Base-by-base conservation (phyloP, 2,113 vertebrate species). In the Mionectes macconnelli region DNA sequence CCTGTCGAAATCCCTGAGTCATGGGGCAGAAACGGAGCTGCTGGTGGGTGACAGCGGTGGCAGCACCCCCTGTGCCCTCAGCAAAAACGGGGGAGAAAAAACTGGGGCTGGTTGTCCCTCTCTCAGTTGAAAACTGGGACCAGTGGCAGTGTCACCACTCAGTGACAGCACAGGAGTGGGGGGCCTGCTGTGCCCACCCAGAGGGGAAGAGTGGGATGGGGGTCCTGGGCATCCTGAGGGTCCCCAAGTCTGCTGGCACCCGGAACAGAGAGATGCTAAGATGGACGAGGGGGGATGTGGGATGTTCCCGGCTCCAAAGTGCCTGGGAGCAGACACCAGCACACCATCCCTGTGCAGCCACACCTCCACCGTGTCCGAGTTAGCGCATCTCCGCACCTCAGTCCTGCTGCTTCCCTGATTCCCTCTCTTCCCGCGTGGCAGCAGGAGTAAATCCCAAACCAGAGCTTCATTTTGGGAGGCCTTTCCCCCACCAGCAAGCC, bases 1-100 rank as follows among this genome's bases (percentile, higher is more conserved):
- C 92, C 92, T 95, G 89, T 85, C 1, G n/a, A 92, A 96, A 96
- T 66, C 91, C 83, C 93, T 86, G 80, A 94, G 93, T 94, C 93
- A 94, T 4, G 19, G 95, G 81, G 81, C 81, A 86, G 30, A 64
- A 86, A 42, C 1, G 14, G 60, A 57, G 77, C 79, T 5, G 9
- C 49, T 3, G 1, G 9, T 1, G 0, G 52, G 69, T 35, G 79
- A 22, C 78, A 23, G 28, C 0, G 10, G 69, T 44, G 78, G 6
- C 89, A 84, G 63, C 25, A 9, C 28, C 11, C 21, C 24, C 4
- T 2, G 0, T 8, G 44, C 33, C 27, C 3, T 5, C 40, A 1
- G 11, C 6, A 37, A 22, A 47, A 44, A 0, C 2, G 3, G 12
- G 8, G 9, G 8, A 37, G 23, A 50, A 28, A 49, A 45, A 62